phyloP scores from a whole-genome alignment of 2,888 invertebrate genomes.

The Cephus nigrinus region DNA sequence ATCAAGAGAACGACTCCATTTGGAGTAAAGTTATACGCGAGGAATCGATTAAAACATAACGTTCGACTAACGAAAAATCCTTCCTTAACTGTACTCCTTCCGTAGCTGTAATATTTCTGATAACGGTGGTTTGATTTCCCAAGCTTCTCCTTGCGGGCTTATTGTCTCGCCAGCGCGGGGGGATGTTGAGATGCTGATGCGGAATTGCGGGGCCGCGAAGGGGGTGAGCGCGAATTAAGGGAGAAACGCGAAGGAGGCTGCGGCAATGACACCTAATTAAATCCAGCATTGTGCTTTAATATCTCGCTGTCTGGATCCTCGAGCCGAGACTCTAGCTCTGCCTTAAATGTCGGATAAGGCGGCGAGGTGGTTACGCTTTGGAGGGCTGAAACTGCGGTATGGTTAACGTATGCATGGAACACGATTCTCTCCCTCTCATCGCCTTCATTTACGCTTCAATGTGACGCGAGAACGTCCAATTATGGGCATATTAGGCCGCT shows the following conservation, averaged over 20 bases:
- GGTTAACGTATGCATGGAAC: constrained; percentile 12
- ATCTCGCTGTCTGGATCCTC: constrained; percentile 27
- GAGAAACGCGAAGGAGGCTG: constrained; percentile 13
- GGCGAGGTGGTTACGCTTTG: neutral
- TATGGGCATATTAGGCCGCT: neutral
- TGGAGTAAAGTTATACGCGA: neutral
- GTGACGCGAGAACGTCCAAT: constrained; percentile 7
- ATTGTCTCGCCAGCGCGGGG: neutral
- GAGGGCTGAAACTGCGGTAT: neutral
- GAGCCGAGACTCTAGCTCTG: constrained; percentile 14
- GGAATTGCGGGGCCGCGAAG: neutral
- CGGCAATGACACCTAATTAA: constrained; percentile 38
- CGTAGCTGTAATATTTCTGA: neutral
- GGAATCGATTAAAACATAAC: neutral
- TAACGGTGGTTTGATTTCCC: constrained; percentile 3
- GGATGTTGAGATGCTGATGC: neutral
- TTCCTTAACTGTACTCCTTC: neutral
- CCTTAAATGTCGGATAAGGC: constrained; percentile 22
- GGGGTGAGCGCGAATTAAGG: constrained; percentile 1
- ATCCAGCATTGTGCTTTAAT: constrained; percentile 36
- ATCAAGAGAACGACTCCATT: neutral
- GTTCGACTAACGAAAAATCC: neutral
- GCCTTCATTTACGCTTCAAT: constrained; percentile 15
- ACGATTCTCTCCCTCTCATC: constrained; percentile 17
- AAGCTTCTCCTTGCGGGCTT: neutral